These are phyloP conservation scores for Xenopus laevis DNA, from an alignment of 2,113 vertebrate species.

Conservation along the genomic window DNA sequence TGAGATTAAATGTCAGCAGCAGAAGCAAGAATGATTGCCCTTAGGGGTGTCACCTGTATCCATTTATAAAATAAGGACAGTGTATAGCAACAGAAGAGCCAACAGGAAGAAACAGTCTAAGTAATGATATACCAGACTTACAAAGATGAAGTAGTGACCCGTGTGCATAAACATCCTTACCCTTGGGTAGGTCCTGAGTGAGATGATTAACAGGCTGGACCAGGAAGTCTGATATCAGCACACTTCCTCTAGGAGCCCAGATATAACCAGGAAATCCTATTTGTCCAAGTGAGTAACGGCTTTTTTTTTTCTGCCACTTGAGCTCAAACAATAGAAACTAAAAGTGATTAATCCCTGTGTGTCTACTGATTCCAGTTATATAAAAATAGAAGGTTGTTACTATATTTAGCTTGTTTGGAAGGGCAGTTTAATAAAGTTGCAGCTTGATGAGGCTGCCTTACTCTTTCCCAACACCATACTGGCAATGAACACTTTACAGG, in stretches of 20 bases:
- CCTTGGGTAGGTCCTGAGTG: slow-evolving; percentile 22
- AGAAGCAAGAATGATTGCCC: no score
- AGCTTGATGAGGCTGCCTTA: no score
- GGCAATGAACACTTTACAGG: no score
- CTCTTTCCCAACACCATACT: no score
- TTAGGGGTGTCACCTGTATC: no score
- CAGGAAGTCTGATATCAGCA: slow-evolving; percentile 40
- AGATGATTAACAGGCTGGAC: slow-evolving; percentile 22
- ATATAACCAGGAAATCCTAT: slow-evolving; percentile 43
- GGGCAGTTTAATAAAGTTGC: no score
- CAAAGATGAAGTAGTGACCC: slow-evolving; percentile 3
- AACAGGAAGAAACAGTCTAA: slow-evolving; percentile 27
- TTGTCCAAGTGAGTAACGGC: slow-evolving; percentile 18
- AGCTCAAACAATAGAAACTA: slow-evolving; percentile 17
- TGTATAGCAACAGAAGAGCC: no score
- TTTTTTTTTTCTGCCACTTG: slow-evolving; percentile 6
- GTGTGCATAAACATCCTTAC: slow-evolving; percentile 16
- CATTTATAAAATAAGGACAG: no score
- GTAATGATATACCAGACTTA: neutral
- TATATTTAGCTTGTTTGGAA: no score
- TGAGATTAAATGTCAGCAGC: no score
- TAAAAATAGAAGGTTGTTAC: no score
- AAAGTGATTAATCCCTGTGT: slow-evolving; percentile 22
- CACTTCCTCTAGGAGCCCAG: slow-evolving; percentile 32
- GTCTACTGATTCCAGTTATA: neutral